Percentiles rank a stretch among this genome's conserved stretches.
phyloP scores from a whole-genome alignment of 2,113 vertebrate species.

The Poecilia latipinna region DNA sequence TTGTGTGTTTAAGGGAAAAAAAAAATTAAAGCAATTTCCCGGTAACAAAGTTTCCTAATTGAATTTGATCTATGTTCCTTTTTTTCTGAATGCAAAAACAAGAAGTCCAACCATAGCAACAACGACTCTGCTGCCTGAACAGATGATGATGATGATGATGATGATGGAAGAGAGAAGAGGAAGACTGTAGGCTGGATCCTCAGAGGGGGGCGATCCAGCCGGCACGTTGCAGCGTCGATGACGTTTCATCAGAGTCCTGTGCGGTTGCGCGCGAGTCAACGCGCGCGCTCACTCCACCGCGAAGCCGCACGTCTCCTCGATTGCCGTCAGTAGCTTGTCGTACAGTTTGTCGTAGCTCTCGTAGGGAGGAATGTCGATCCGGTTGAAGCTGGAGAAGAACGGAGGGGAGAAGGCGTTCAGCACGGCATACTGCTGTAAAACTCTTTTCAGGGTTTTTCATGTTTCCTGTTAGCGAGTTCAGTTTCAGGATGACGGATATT shows the following conservation, averaged over 20 bases:
- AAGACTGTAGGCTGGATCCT: conserved; percentile 54
- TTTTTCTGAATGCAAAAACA: not conserved
- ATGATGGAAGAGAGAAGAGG: conserved; percentile 50
- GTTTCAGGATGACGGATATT: too few species aligned
- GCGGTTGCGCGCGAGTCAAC: not conserved
- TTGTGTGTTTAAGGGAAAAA: conserved; percentile 1
- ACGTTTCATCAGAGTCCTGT: conserved; percentile 35
- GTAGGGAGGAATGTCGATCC: conserved; percentile 96
- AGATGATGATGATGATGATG: conserved; percentile 1
- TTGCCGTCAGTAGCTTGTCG: conserved; percentile 97
- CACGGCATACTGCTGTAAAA: too few species aligned
- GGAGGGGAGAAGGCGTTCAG: not conserved
- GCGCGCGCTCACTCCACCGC: conserved; percentile 88
- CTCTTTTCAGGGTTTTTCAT: too few species aligned
- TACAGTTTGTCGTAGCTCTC: conserved; percentile 96
- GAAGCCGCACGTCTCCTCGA: conserved; percentile 97
- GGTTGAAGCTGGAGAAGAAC: conserved; percentile 87
- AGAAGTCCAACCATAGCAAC: not conserved
- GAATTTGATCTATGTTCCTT: not conserved
- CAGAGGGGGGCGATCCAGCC: not conserved
- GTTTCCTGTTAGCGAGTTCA: too few species aligned
- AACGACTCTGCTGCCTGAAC: conserved; percentile 50
- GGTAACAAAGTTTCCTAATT: not conserved
- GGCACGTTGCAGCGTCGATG: conserved; percentile 1
- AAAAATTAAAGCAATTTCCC: too few species aligned